Evolutionary conservation across 2,797 vertebrate genomes (phyloP).

Genomic region (Antrozous pallidus): DNA sequence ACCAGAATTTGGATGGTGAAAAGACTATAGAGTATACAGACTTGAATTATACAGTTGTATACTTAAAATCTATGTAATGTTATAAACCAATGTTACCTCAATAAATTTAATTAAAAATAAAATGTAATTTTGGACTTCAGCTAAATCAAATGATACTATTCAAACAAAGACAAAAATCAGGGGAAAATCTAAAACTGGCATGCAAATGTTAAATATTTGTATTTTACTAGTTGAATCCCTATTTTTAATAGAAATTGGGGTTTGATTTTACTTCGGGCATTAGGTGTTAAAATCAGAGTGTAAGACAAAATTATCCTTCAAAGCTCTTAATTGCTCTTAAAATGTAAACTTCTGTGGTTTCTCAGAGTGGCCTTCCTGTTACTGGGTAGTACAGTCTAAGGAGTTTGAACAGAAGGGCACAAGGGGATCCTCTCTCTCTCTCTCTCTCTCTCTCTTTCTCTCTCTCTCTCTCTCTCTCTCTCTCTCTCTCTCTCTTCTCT

Average conservation of each 20-base stretch:
- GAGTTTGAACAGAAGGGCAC: background rate
- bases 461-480: too few species aligned
- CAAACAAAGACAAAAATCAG: background rate
- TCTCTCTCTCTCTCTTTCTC: background rate
- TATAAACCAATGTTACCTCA: background rate
- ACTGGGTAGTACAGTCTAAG: background rate
- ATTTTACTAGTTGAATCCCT: background rate
- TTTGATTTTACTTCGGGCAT: background rate
- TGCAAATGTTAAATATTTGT: background rate
- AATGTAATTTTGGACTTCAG: background rate
- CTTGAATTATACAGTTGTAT: background rate
- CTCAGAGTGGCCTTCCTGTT: background rate
- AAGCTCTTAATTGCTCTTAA: background rate
- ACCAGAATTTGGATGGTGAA: background rate
- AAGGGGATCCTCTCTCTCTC: background rate
- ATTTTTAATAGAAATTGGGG: background rate
- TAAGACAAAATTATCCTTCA: background rate
- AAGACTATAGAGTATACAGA: too few species aligned
- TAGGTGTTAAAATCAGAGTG: background rate
- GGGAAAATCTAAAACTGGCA: background rate
- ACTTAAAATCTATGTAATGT: background rate
- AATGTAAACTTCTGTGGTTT: conserved; percentile 22
- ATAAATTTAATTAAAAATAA: background rate
- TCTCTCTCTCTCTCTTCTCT: too few species aligned
- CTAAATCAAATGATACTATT: background rate